Evolutionary conservation across 2,797 vertebrate species (phyloP).

Genomic region (Atherinosoma microstoma): DNA sequence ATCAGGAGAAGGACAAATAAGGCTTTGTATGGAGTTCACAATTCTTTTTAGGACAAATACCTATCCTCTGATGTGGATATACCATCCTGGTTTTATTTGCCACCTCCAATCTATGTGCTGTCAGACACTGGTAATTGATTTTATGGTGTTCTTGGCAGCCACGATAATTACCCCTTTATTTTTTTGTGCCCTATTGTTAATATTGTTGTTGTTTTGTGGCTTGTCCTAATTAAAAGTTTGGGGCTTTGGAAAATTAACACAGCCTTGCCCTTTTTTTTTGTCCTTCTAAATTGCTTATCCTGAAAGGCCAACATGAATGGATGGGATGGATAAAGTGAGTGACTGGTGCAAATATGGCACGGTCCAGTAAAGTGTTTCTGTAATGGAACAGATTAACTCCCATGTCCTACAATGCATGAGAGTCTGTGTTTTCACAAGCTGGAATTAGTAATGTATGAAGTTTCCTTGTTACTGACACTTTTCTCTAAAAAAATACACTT

Average conservation of each 20-base stretch:
- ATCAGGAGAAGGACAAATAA: constrained; percentile 39
- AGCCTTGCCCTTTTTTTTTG: constrained; percentile 71
- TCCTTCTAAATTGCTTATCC: constrained; percentile 68
- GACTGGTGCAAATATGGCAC: constrained; percentile 46
- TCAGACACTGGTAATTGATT: constrained; percentile 82
- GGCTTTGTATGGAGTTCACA: constrained; percentile 40
- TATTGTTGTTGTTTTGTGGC: constrained; percentile 74
- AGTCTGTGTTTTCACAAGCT: constrained; percentile 24
- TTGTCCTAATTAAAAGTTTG: constrained; percentile 75
- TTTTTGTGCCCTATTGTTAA: constrained; percentile 74
- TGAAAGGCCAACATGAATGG: constrained; percentile 58
- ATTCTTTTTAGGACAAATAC: constrained; percentile 20
- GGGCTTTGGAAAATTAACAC: constrained; percentile 44
- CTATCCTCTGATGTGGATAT: constrained; percentile 48
- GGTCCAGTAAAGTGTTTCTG: constrained; percentile 31
- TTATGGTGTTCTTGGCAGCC: constrained; percentile 77
- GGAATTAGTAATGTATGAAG: constrained; percentile 18
- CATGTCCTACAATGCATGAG: constrained; percentile 24
- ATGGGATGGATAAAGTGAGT: constrained; percentile 48
- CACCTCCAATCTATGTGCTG: constrained; percentile 75
- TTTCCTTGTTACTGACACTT: constrained; percentile 37
- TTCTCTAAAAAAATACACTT: constrained; percentile 32
- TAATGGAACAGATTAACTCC: constrained; percentile 49
- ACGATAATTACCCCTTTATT: constrained; percentile 77
- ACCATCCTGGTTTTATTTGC: constrained; percentile 57